Evolutionary conservation across 1,140 invertebrate genomes (phyloP).

Genomic region (Mycetomoellerius zeteki): DNA sequence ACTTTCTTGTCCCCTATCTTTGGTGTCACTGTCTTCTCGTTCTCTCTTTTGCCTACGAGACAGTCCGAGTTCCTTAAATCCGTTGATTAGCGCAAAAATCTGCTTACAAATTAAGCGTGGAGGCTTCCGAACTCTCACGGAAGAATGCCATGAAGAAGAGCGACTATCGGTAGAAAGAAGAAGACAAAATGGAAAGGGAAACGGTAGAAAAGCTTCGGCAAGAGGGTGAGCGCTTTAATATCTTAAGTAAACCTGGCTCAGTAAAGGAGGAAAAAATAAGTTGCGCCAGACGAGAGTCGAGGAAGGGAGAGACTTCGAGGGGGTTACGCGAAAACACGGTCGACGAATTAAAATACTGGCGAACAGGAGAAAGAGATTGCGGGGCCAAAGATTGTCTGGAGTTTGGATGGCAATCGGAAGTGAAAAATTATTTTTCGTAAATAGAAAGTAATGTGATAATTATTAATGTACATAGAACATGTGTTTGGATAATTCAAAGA

Average conservation of each 20-base stretch:
- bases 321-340: slow-evolving; percentile 80
- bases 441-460: background rate
- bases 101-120: slow-evolving; percentile 87
- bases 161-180: slow-evolving; percentile 26
- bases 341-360: slow-evolving; percentile 84
- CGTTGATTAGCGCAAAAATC: slow-evolving; percentile 87
- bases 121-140: slow-evolving; percentile 68
- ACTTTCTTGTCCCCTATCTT: slow-evolving; percentile 84
- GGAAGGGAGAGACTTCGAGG: slow-evolving; percentile 30
- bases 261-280: slow-evolving; percentile 75
- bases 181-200: slow-evolving; percentile 22
- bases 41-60: slow-evolving; percentile 50
- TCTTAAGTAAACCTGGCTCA: slow-evolving; percentile 85
- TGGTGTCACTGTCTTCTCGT: slow-evolving; percentile 70
- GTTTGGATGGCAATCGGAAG: slow-evolving; percentile 27
- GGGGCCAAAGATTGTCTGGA: slow-evolving; percentile 1
- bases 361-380: slow-evolving; percentile 65
- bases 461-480: background rate
- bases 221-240: slow-evolving; percentile 84
- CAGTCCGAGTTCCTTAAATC: slow-evolving; percentile 82
- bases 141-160: slow-evolving; percentile 28
- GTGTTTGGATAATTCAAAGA: background rate
- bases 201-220: slow-evolving; percentile 50
- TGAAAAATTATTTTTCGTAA: slow-evolving; percentile 30
- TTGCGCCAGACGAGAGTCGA: slow-evolving; percentile 67